Percentiles rank a stretch among this genome's conserved stretches.
These are phyloP conservation scores for Lophochroa leadbeateri DNA, from an alignment of 2,113 vertebrate genomes.

Conservation along the genomic window DNA sequence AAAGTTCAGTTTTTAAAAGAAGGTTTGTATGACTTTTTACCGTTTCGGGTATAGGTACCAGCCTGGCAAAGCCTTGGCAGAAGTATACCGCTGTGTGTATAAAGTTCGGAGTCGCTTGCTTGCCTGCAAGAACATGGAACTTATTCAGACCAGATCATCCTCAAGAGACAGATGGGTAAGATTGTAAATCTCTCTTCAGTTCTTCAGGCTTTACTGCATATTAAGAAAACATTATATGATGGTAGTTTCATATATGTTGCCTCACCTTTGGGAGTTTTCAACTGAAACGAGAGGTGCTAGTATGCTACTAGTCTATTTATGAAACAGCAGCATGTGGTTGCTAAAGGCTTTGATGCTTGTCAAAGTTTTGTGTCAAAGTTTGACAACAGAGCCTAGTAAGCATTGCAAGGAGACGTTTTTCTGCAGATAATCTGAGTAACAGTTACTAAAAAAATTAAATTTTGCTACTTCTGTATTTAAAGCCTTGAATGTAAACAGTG, in stretches of 20 bases:
- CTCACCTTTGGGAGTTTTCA: neutral
- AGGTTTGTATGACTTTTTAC: neutral
- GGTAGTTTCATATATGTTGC: neutral
- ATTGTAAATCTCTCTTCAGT: neutral
- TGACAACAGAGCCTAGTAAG: neutral
- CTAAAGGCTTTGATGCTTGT: neutral
- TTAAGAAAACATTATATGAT: neutral
- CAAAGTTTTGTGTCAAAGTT: neutral
- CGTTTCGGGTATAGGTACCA: slow-evolving; percentile 83
- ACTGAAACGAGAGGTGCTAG: neutral
- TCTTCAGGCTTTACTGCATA: neutral
- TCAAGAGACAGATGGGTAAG: slow-evolving; percentile 93
- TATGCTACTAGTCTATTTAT: neutral
- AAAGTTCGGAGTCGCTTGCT: slow-evolving; percentile 94
- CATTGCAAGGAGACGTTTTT: neutral
- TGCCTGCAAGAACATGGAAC: slow-evolving; percentile 96
- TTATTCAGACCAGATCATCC: slow-evolving; percentile 89
- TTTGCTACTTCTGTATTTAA: neutral
- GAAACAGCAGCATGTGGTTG: neutral
- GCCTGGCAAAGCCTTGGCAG: slow-evolving; percentile 89
- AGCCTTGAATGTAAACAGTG: neutral
- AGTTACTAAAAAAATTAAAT: neutral
- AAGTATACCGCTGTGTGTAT: slow-evolving; percentile 94
- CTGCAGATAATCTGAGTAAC: neutral
- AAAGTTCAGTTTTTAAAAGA: neutral